Evolutionary conservation across 2,888 invertebrate genomes (phyloP).

Genomic region (Apotomis betuletana): DNA sequence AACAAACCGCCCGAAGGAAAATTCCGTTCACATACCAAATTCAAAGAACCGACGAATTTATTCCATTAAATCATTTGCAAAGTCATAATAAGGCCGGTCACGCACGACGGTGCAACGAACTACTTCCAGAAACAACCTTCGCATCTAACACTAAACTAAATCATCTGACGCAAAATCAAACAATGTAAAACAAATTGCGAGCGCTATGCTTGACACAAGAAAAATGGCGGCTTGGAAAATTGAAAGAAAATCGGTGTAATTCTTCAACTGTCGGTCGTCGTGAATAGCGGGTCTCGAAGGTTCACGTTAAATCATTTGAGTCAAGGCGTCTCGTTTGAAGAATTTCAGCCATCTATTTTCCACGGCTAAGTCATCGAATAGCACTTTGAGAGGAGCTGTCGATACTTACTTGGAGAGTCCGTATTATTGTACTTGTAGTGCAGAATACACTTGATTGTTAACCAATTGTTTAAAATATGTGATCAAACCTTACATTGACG

Average conservation of each 20-base stretch:
- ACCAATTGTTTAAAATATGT: no score
- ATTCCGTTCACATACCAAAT: slow-evolving; percentile 24
- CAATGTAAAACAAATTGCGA: not conserved
- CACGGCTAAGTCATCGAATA: no score
- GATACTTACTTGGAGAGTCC: no score
- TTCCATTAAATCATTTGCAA: slow-evolving; percentile 36
- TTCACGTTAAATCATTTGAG: slow-evolving; percentile 16
- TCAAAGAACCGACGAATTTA: slow-evolving; percentile 34
- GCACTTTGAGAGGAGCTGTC: no score
- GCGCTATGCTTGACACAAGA: slow-evolving; percentile 11
- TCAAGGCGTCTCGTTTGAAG: slow-evolving; percentile 13
- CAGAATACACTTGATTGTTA: no score
- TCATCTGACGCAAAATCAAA: not conserved
- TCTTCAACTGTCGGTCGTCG: slow-evolving; percentile 18
- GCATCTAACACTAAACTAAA: not conserved
- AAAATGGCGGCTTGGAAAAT: slow-evolving; percentile 25
- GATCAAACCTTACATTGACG: no score
- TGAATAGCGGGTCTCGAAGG: slow-evolving; percentile 24
- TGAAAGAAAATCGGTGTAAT: slow-evolving; percentile 31
- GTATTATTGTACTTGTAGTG: no score
- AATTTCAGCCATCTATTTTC: slow-evolving; percentile 19
- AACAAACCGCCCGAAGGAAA: slow-evolving; percentile 15
- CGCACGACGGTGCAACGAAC: slow-evolving; percentile 35
- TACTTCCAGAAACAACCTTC: slow-evolving; percentile 7
- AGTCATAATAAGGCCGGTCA: slow-evolving; percentile 29